A percentile compares a stretch with the other conserved stretches of the same genome.
Evolutionary conservation across 2,888 invertebrate species (phyloP).

Genomic region (Digitonthophagus gazella): DNA sequence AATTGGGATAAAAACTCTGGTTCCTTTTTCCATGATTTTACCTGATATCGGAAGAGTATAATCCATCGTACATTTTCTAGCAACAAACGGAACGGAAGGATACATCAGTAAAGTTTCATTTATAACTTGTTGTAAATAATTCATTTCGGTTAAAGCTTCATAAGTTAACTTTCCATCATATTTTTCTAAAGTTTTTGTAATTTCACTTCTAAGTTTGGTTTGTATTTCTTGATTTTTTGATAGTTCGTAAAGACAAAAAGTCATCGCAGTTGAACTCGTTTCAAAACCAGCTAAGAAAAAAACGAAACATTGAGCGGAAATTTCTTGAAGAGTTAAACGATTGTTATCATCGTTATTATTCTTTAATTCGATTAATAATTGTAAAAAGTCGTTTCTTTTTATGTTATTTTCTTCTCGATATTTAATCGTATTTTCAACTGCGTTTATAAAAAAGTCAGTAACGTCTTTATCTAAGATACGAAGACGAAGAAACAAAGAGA

Average conservation of each 20-base stretch:
- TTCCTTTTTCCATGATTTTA: slow-evolving; percentile 33
- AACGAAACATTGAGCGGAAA: slow-evolving; percentile 56
- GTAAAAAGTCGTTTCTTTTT: slow-evolving; percentile 46
- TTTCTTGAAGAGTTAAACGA: slow-evolving; percentile 38
- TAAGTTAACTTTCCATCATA: slow-evolving; percentile 44
- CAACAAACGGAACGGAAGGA: slow-evolving; percentile 41
- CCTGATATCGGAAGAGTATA: slow-evolving; percentile 37
- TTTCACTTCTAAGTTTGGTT: slow-evolving; percentile 48
- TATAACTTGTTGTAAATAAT: slow-evolving; percentile 48
- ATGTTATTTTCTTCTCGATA: slow-evolving; percentile 34
- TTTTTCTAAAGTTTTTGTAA: slow-evolving; percentile 41
- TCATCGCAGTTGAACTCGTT: slow-evolving; percentile 59
- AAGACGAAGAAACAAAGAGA: slow-evolving; percentile 27
- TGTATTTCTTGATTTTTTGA: slow-evolving; percentile 52
- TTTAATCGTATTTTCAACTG: slow-evolving; percentile 36
- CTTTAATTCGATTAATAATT: slow-evolving; percentile 42
- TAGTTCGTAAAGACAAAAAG: slow-evolving; percentile 57
- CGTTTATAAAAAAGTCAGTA: slow-evolving; percentile 36
- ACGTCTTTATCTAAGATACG: slow-evolving; percentile 33
- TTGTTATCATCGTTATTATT: slow-evolving; percentile 21
- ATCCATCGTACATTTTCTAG: slow-evolving; percentile 36
- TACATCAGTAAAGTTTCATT: slow-evolving; percentile 44
- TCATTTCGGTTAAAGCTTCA: slow-evolving; percentile 51
- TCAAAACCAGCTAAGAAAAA: slow-evolving; percentile 63
- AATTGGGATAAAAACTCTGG: slow-evolving; percentile 36